These are phyloP conservation scores for Rhaphigaster nebulosa DNA, from an alignment of 2,888 invertebrate genomes.

Conservation along the genomic window DNA sequence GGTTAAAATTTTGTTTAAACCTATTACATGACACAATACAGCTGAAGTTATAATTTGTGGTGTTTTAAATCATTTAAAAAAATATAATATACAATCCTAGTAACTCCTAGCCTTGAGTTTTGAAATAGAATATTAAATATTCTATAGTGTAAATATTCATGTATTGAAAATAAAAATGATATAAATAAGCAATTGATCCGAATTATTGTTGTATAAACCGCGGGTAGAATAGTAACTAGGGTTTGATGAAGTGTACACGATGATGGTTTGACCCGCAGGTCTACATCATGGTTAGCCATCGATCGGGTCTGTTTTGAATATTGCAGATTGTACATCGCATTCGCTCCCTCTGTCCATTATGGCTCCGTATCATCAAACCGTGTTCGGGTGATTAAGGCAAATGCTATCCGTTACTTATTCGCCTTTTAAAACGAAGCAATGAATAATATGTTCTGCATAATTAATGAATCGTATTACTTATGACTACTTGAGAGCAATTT, in stretches of 20 bases:
- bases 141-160: no score
- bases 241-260: neutral
- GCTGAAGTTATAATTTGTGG: no score
- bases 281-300: slow-evolving; percentile 34
- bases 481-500: neutral
- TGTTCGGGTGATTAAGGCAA: neutral
- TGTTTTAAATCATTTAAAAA: no score
- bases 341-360: neutral
- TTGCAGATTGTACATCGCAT: neutral
- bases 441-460: no score
- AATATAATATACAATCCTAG: no score
- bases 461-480: neutral
- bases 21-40: no score
- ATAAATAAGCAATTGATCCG: neutral
- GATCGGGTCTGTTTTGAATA: slow-evolving; percentile 26
- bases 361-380: neutral
- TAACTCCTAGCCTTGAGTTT: no score
- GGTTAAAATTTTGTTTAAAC: no score
- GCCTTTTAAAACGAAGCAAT: neutral
- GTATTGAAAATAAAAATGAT: neutral
- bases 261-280: neutral
- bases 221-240: neutral
- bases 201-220: neutral
- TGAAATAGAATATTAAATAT: no score
- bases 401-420: neutral